Base-by-base conservation (phyloP, 2,797 vertebrate genomes). In the Amphiprion clarkii region DNA sequence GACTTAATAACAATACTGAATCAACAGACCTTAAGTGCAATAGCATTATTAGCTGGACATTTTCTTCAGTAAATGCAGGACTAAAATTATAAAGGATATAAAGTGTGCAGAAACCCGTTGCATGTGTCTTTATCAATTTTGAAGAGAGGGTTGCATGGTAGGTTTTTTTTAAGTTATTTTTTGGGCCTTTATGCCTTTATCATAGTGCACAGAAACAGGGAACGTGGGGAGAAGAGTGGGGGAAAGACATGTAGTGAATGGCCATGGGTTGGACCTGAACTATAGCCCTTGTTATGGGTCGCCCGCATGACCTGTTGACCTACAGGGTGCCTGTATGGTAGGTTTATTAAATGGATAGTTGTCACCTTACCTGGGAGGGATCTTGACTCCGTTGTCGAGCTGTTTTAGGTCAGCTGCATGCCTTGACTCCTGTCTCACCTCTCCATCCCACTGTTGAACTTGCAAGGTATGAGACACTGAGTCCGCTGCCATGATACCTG, bases 391-490 rank as follows among this genome's bases (percentile, higher is more conserved):
- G 0, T 97, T 99, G 93, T 98, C 96, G 7, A 99, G 95, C 75
- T 99, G 98, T 85, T 98, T 97, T 72, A 99, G 96, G 40, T 95
- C 96, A 84, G 94, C 94, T 0, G 97, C 97, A 0, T 98, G 95
- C 81, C 95, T 96, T 6, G 98, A 99, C 87, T 99, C 97, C 86
- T 97, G 97, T 5, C 98, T 95, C 63, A 99, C 96, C 77, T 99
- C 98, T 65, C 98, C 98, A 8, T 99, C 98, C 98, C 98, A 99
- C 44, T 99, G 97, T 73, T 99, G 97, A 52, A 99, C 96, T 94
- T 99, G 98, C 92, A 98, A 94, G 79, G 96, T 89, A 52, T 97
- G 96, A 67, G 98, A 99, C 21, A 98, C 98, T 0, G 98, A 99
- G 87, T 99, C 98, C 7, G 98, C 98, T 27, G 96, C 95, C 90